phyloP scores from a whole-genome alignment of 1,140 invertebrate species.

The Drosophila repleta region DNA sequence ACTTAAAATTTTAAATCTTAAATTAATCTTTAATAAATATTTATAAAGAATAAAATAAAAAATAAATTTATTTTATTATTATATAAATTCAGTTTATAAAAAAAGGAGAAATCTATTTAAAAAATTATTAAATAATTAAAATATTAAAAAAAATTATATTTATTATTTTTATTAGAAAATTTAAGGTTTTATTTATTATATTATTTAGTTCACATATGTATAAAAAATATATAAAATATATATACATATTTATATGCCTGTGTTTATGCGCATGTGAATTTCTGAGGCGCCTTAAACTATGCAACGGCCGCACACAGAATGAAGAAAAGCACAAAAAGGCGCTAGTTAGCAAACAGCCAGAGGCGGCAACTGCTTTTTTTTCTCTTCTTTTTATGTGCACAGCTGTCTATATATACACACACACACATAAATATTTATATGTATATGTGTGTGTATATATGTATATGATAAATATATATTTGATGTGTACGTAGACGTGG shows the following conservation, averaged over 20 bases:
- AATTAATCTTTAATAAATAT: no score
- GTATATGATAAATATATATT: background rate
- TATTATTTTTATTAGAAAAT: no score
- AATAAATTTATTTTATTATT: no score
- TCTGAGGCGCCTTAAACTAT: conserved; percentile 52
- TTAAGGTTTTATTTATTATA: no score
- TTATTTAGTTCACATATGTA: no score
- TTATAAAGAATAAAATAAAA: no score
- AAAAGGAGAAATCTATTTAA: no score
- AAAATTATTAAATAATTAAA: no score
- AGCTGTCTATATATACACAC: background rate
- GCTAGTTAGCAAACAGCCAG: conserved; percentile 34
- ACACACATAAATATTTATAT: no score
- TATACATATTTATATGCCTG: background rate
- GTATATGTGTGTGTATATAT: conserved; percentile 4
- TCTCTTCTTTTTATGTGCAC: background rate
- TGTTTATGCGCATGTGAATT: background rate
- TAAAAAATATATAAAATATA: conserved; percentile 3
- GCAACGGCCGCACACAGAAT: conserved; percentile 46
- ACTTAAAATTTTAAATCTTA: no score
- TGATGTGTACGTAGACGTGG: background rate
- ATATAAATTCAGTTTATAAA: no score
- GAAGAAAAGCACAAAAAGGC: conserved; percentile 14
- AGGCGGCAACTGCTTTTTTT: conserved; percentile 2
- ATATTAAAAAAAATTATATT: no score